phyloP scores from a whole-genome alignment of 2,888 invertebrate species.

The Sacculina carcini region DNA sequence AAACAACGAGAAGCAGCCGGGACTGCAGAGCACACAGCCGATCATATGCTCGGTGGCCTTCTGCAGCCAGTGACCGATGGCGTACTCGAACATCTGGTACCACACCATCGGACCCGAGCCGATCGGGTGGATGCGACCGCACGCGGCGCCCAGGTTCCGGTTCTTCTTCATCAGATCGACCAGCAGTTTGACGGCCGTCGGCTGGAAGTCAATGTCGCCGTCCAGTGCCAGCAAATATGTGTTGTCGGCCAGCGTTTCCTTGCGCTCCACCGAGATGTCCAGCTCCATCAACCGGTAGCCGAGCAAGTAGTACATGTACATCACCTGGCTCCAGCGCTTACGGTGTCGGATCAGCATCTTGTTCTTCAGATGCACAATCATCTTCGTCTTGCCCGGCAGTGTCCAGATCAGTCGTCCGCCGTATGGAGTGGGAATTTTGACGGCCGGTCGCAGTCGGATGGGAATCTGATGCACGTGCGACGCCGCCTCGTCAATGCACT shows the following conservation, averaged over 20 bases:
- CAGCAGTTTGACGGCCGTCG: constrained; percentile 71
- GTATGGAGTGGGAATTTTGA: constrained; percentile 78
- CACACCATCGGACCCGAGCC: constrained; percentile 94
- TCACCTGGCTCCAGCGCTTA: constrained; percentile 98
- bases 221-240: constrained; percentile 83
- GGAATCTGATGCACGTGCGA: constrained; percentile 73
- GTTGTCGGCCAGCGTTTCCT: constrained; percentile 84
- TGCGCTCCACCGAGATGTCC: constrained; percentile 70
- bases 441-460: constrained; percentile 68
- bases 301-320: constrained; percentile 99
- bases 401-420: constrained; percentile 91
- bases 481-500: constrained; percentile 78
- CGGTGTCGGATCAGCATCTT: constrained; percentile 89
- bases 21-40: constrained; percentile 95
- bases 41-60: constrained; percentile 99
- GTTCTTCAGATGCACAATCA: constrained; percentile 91
- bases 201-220: constrained; percentile 94
- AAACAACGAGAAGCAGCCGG: constrained; percentile 91
- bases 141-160: constrained; percentile 81
- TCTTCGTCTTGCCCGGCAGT: constrained; percentile 85
- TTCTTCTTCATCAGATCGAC: constrained; percentile 98
- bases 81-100: constrained; percentile 99
- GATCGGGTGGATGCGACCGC: constrained; percentile 92
- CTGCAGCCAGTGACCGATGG: constrained; percentile 99
- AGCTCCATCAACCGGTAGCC: constrained; percentile 85